Base-by-base conservation (phyloP, 2,113 vertebrate genomes). In the Rhinoderma darwinii region DNA sequence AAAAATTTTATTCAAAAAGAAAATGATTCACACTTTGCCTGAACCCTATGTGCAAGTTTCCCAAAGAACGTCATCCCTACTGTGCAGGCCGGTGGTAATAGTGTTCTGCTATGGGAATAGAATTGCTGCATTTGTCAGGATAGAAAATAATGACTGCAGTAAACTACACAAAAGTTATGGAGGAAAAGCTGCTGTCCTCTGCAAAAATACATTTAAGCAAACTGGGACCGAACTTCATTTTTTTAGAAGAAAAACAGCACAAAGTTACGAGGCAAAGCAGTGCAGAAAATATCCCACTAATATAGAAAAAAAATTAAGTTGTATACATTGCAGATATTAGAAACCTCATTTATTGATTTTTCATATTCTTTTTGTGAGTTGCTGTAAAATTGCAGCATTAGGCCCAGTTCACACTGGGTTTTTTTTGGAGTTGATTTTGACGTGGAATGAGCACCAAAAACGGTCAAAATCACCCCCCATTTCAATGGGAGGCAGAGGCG, bases 101-200 rank as follows among this genome's bases (percentile, higher is more conserved):
- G 74, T n/a, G 3, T 4, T 18, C 18, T 35, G 32, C 78, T 81
- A 30, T 30, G 44, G 74, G 43, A 78, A 32, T 78, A 54, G 17
- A 78, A 35, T 47, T 51, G 18, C 75, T 10, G 75, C 30, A 78
- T 51, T 43, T 82, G 56, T 63, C 79, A 82, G 79, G n/a, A 20
- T 66, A 32, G 37, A 44, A 81, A 61, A 27, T 43, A 82, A 66
- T 30, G 56, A 43, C 78, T 81, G 56, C 22, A 41, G 25, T 61
- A 66, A 66, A 66, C 37, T 44, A 27, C 37, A 30, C 56, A 63
- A 66, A 63, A 80, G 50, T 80, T 80, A 39, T 80, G 32, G 50
- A 66, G 59, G 56, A 66, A 82, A 35, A 82, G 35, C 37, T 44
- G 37, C 35, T 39, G 25, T 15, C 37, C 51, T 39, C 78, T 43